Conservation (phyloP, 1,140 invertebrate species). For the Charaxes varanes region DNA sequence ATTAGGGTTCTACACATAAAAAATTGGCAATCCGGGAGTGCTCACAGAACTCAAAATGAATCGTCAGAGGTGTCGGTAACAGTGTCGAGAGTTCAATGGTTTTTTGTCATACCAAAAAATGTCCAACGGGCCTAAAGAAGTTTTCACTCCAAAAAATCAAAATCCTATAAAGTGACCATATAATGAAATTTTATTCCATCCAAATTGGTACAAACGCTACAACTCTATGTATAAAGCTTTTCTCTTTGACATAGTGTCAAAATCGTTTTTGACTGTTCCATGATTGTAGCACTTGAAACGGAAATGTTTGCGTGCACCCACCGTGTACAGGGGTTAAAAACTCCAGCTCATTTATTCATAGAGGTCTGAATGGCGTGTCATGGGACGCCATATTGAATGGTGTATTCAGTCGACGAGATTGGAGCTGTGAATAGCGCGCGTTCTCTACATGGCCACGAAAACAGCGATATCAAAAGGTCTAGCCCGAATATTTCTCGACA, state of each 20-base stretch:
- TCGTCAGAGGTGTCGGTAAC: too few species aligned
- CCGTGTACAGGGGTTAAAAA: conserved; percentile 12
- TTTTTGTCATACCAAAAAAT: too few species aligned
- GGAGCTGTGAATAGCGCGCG: conserved; percentile 21
- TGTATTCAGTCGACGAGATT: conserved; percentile 21
- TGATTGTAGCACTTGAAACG: conserved; percentile 1
- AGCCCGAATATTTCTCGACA: too few species aligned
- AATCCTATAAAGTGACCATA: too few species aligned
- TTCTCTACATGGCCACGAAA: conserved; percentile 9
- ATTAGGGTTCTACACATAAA: too few species aligned
- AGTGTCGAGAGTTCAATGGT: too few species aligned
- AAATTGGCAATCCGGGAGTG: too few species aligned
- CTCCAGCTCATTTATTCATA: conserved; percentile 23
- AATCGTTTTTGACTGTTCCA: background rate
- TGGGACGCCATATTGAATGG: conserved; percentile 23
- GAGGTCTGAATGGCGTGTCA: conserved; percentile 20
- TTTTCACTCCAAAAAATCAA: too few species aligned
- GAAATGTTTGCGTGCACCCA: conserved; percentile 7
- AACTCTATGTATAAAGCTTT: conserved; percentile 1
- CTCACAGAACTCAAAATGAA: too few species aligned
- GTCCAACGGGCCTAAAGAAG: too few species aligned
- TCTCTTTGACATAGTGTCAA: background rate
- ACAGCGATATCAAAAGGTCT: conserved; percentile 5
- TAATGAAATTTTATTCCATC: too few species aligned
- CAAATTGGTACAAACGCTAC: too few species aligned